phyloP scores from a whole-genome alignment of 2,113 vertebrate genomes.

The Nothobranchius furzeri region DNA sequence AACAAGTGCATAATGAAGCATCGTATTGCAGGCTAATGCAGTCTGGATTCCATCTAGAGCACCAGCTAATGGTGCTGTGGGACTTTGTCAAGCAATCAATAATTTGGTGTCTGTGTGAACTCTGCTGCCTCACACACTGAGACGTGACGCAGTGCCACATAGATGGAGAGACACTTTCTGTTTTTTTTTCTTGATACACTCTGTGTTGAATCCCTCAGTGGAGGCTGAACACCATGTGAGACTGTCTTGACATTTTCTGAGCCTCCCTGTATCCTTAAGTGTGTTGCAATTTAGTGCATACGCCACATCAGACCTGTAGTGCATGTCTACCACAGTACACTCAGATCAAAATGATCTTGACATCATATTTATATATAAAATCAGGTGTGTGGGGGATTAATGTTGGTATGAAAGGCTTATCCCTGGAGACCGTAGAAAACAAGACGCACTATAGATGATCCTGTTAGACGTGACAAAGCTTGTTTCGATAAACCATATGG shows the following conservation, averaged over 20 bases:
- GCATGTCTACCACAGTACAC: constrained; percentile 31
- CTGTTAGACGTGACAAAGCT: constrained; percentile 18
- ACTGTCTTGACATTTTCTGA: constrained; percentile 21
- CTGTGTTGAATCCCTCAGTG: constrained; percentile 32
- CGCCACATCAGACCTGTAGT: constrained; percentile 36
- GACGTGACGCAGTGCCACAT: constrained; percentile 40
- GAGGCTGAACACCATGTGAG: constrained; percentile 28
- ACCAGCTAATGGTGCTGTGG: constrained; percentile 54
- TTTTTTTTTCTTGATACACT: constrained; percentile 31
- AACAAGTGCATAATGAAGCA: constrained; percentile 57
- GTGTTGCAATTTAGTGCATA: constrained; percentile 1
- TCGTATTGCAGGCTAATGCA: constrained; percentile 44
- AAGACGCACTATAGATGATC: background rate
- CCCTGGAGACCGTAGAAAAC: constrained; percentile 1
- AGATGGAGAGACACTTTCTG: constrained; percentile 35
- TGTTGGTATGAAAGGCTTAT: constrained; percentile 18
- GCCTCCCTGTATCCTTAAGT: constrained; percentile 38
- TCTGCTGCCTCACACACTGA: constrained; percentile 37
- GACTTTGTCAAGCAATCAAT: constrained; percentile 63
- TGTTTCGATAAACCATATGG: constrained; percentile 4
- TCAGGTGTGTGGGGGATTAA: constrained; percentile 9
- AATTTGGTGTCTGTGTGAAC: constrained; percentile 65
- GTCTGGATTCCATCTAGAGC: constrained; percentile 43
- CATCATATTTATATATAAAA: constrained; percentile 18
- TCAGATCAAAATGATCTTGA: constrained; percentile 43